Evolutionary conservation across 2,797 vertebrate species (phyloP).

Genomic region (Chrysocyon brachyurus): DNA sequence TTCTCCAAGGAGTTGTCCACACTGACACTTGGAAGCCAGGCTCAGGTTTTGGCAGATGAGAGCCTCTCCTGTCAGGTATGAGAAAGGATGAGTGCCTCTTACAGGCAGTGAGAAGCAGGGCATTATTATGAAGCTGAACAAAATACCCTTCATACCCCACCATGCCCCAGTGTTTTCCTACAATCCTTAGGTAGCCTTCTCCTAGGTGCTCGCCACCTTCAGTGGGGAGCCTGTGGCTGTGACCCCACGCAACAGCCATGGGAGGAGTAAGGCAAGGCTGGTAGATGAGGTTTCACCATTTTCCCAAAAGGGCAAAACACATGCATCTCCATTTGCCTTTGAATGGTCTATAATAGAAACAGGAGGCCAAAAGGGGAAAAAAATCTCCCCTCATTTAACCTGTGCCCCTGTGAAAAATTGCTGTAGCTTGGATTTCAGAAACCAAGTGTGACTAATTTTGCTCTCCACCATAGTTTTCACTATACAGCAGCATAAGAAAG

Average conservation of each 20-base stretch:
- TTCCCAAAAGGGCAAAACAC: conserved; percentile 39
- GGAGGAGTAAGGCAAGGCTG: conserved; percentile 49
- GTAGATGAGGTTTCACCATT: conserved; percentile 65
- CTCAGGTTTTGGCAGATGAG: neutral
- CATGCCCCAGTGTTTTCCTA: neutral
- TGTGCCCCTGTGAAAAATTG: conserved; percentile 73
- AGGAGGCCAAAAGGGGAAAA: neutral
- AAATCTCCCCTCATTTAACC: conserved; percentile 69
- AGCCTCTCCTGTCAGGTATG: neutral
- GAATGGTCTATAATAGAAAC: conserved; percentile 53
- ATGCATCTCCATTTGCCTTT: conserved; percentile 65
- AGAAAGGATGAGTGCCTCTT: neutral
- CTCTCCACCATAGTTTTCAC: neutral
- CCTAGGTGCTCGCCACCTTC: neutral
- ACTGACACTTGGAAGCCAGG: neutral
- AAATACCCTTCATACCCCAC: neutral
- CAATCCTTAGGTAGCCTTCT: neutral
- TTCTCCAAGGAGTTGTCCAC: conserved; percentile 29
- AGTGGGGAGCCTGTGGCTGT: neutral
- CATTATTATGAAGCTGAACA: neutral
- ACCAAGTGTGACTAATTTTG: conserved; percentile 30
- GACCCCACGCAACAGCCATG: neutral
- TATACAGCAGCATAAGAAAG: neutral
- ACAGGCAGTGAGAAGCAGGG: neutral
- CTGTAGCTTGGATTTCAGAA: conserved; percentile 71